Base-by-base conservation (phyloP, 92 coral and sea anemone species). In the Zoanthus gigantus region DNA sequence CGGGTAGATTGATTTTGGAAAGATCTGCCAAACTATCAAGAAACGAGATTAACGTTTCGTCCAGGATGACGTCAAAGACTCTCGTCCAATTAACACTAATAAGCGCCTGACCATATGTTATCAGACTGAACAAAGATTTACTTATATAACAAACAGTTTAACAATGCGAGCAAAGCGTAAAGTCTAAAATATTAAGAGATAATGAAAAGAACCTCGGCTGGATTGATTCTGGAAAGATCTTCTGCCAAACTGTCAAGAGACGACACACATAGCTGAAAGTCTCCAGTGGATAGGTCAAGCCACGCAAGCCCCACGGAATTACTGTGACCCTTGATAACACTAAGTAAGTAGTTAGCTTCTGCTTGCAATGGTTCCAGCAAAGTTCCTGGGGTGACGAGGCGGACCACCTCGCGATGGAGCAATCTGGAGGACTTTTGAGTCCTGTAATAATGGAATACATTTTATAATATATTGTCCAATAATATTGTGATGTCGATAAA, bases 321-420 rank as follows among this genome's bases (percentile, higher is more conserved):
- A 77, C 95, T 93, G 53, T 94, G 98, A 37, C 98, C 98, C 79
- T 86, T 78, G 58, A 85, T 83, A 47, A 95, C 79, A 78, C 96
- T 95, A 79, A 95, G 90, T 1, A 95, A 94, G 81, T 93, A 95
- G 65, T 95, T 95, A 7, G 98, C 98, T 83, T 95, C 98, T 45
- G 96, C 93, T 15, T 93, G 91, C 10, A 93, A 82, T 0, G 98
- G 98, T 18, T 95, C 98, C 47, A 95, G 90, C 31, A 95, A 76
- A 23, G 98, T 95, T 1, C 98, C 98, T n/a, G 98, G 98, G 4
- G 98, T 95, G 9, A 95, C 98, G n/a, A 95, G 85, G 37, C 98
- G 90, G 30, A 95, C 89, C 9, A 95, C 98, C 71, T 95, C 98
- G 48, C 98, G 94, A 57, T 93, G 96, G 60, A 95, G 85, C 61